Base-by-base conservation (phyloP, 2,113 vertebrate species). In the Condylura cristata region DNA sequence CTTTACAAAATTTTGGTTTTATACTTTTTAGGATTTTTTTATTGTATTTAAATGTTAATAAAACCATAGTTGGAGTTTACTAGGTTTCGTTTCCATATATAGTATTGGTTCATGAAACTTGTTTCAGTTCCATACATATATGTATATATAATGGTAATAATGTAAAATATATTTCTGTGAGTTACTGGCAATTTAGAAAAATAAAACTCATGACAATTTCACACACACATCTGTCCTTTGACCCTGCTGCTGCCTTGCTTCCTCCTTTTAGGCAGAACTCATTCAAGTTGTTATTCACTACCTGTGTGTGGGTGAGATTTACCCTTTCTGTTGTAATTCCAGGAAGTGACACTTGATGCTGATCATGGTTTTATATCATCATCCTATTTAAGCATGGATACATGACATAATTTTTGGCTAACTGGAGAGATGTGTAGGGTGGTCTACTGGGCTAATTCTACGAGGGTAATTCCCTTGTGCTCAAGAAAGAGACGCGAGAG, bases 1-100 rank as follows among this genome's bases (percentile, higher is more conserved):
- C 18, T 37, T 80, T 63, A 22, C 0, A 8, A 37, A 91, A 63
- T 16, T 61, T 58, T 60, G 48, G 48, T 53, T 90, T 81, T 82
- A 26, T 76, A 76, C 7, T 86, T 89, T 78, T 10, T 34, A 41
- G 32, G 51, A 1, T 37, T 79, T 78, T 74, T 95, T 81, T 53
- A 68, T 13, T 83, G 24, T 83, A 76, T 71, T 92, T 82, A 85
- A 88, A 72, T 72, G 83, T 86, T 89, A 92, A 85, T 92, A 86
- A 94, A 65, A 48, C 66, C 71, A 61, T 41, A 66, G 26, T 72
- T 89, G 28, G 8, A 84, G 48, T 89, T 65, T 70, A 46, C 41
- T 68, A 53, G 51, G 11, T 76, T 93, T 86, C 20, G 48, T 85
- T 74, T 89, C 60, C 28, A n/a, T 41, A 26, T 34, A 41, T 58